Conservation (phyloP, 2,888 invertebrate genomes). For the Cryptops parisi region DNA sequence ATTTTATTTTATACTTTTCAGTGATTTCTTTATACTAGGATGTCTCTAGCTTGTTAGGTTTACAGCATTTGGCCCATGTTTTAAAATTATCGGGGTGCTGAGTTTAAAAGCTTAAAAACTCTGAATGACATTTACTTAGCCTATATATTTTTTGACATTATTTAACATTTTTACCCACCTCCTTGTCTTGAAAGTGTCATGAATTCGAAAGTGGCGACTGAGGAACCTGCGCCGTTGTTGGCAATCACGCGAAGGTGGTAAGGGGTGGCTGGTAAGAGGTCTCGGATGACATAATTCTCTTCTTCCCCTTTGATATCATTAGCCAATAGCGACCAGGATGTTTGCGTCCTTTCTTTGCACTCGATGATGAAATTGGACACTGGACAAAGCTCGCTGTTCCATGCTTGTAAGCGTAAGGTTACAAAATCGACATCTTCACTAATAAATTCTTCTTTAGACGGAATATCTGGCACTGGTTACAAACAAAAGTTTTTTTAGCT, state of each 20-base stretch:
- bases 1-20: too few species aligned
- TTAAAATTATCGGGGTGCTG: too few species aligned
- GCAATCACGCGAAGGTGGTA: constrained; percentile 71
- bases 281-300: constrained; percentile 80
- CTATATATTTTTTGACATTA: background rate
- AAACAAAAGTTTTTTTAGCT: too few species aligned
- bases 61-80: too few species aligned
- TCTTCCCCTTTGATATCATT: constrained; percentile 7
- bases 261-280: constrained; percentile 88
- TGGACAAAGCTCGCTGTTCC: constrained; percentile 89
- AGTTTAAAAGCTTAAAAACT: too few species aligned
- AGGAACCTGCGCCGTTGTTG: constrained; percentile 10
- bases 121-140: too few species aligned
- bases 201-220: constrained; percentile 13
- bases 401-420: constrained; percentile 75
- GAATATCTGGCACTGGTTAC: constrained; percentile 8
- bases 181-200: constrained; percentile 12
- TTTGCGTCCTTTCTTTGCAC: constrained; percentile 35
- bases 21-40: too few species aligned
- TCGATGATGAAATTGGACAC: constrained; percentile 91
- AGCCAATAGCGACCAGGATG: constrained; percentile 6
- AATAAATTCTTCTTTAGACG: constrained; percentile 6
- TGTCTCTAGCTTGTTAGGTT: too few species aligned
- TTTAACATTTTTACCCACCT: background rate
- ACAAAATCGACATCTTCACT: constrained; percentile 35